A percentile compares a stretch with the other conserved stretches of the same genome.
These are phyloP conservation scores for Coelinius sp. DNA, from an alignment of 2,888 invertebrate genomes.

Conservation along the genomic window DNA sequence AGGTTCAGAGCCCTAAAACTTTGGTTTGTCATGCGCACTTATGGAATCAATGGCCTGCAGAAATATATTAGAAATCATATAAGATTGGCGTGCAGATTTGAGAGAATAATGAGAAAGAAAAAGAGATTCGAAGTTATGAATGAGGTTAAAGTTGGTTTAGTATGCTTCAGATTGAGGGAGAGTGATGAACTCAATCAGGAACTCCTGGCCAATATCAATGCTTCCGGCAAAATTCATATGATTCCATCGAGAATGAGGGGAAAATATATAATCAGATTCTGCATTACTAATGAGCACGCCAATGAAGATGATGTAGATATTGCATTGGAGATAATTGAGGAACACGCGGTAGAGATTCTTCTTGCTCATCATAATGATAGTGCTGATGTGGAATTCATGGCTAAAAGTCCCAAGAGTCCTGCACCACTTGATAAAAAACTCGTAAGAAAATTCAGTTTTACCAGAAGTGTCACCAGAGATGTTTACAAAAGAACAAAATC, in stretches of 20 bases:
- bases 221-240: constrained; percentile 88
- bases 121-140: constrained; percentile 83
- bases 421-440: constrained; percentile 73
- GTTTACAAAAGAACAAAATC: constrained; percentile 73
- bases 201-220: constrained; percentile 84
- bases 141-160: constrained; percentile 82
- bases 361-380: constrained; percentile 66
- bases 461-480: constrained; percentile 74
- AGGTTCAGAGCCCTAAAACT: constrained; percentile 88
- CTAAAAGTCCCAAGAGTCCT: constrained; percentile 68
- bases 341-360: constrained; percentile 75
- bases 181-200: constrained; percentile 83
- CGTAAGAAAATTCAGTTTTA: constrained; percentile 74
- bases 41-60: constrained; percentile 87
- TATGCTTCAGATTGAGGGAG: constrained; percentile 83
- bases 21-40: constrained; percentile 89
- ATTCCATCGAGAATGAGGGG: constrained; percentile 85
- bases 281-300: constrained; percentile 85
- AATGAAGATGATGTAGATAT: constrained; percentile 80
- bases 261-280: constrained; percentile 84
- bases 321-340: constrained; percentile 77
- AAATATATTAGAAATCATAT: constrained; percentile 88
- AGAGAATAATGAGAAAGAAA: constrained; percentile 78
- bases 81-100: constrained; percentile 82
- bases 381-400: constrained; percentile 67